Evolutionary conservation across 2,888 invertebrate species (phyloP).

Genomic region (Amorpha juglandis): DNA sequence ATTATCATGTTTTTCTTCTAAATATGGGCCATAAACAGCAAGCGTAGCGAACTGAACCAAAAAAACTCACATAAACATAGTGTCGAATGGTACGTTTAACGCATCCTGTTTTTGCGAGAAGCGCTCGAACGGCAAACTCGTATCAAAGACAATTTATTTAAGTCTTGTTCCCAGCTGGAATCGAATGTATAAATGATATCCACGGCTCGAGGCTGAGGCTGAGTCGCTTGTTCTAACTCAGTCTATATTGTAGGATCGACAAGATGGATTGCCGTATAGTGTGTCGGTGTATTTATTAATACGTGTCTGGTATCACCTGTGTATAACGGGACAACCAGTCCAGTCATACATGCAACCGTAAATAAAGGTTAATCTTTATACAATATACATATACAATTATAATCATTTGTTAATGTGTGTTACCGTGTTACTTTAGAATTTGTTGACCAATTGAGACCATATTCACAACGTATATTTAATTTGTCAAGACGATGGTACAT

Average conservation of each 20-base stretch:
- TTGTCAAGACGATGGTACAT: too few species aligned
- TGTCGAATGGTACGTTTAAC: conserved; percentile 6
- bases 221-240: conserved; percentile 21
- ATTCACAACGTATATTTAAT: too few species aligned
- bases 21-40: conserved; percentile 1
- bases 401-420: too few species aligned
- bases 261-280: conserved; percentile 14
- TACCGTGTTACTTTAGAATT: too few species aligned
- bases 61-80: conserved; percentile 6
- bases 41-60: neutral
- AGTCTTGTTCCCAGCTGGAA: conserved; percentile 23
- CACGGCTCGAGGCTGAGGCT: neutral
- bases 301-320: conserved; percentile 17
- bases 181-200: conserved; percentile 25
- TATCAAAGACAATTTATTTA: conserved; percentile 23
- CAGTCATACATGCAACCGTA: neutral
- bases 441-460: too few species aligned
- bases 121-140: conserved; percentile 7
- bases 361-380: too few species aligned
- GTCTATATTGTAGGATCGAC: conserved; percentile 22
- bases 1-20: neutral
- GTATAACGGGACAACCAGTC: conserved; percentile 10
- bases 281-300: conserved; percentile 2
- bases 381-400: too few species aligned
- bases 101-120: conserved; percentile 11